Conservation (phyloP, 2,888 invertebrate genomes). For the Torymus auratus region DNA sequence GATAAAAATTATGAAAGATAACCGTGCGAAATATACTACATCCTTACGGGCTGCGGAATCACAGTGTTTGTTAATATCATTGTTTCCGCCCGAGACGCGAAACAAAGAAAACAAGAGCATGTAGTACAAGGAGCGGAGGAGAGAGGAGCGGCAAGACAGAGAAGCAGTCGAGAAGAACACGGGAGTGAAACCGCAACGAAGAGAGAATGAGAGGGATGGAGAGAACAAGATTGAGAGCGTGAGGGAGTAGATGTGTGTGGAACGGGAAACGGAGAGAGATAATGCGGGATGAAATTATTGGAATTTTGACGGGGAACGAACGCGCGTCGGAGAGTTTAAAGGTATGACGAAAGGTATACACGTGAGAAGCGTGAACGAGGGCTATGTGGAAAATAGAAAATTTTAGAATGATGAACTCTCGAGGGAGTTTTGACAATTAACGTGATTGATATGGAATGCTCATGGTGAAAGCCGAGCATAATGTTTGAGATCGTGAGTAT, state of each 20-base stretch:
- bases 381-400: neutral
- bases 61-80: slow-evolving; percentile 16
- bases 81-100: neutral
- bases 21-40: slow-evolving; percentile 2
- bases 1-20: no score
- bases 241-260: slow-evolving; percentile 17
- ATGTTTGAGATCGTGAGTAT: neutral
- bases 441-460: slow-evolving; percentile 12
- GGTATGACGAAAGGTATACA: slow-evolving; percentile 24
- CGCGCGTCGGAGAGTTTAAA: slow-evolving; percentile 6
- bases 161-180: neutral
- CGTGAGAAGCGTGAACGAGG: slow-evolving; percentile 16
- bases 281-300: slow-evolving; percentile 38
- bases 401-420: slow-evolving; percentile 1
- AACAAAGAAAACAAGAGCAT: slow-evolving; percentile 11
- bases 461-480: neutral
- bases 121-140: neutral
- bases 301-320: slow-evolving; percentile 19
- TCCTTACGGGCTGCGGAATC: neutral
- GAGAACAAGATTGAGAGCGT: slow-evolving; percentile 32
- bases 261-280: slow-evolving; percentile 16
- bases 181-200: slow-evolving; percentile 26
- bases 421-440: neutral
- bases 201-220: slow-evolving; percentile 33
- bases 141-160: slow-evolving; percentile 6